phyloP scores from a whole-genome alignment of 1,140 invertebrate species.

The Anagrus nilaparvatae region DNA sequence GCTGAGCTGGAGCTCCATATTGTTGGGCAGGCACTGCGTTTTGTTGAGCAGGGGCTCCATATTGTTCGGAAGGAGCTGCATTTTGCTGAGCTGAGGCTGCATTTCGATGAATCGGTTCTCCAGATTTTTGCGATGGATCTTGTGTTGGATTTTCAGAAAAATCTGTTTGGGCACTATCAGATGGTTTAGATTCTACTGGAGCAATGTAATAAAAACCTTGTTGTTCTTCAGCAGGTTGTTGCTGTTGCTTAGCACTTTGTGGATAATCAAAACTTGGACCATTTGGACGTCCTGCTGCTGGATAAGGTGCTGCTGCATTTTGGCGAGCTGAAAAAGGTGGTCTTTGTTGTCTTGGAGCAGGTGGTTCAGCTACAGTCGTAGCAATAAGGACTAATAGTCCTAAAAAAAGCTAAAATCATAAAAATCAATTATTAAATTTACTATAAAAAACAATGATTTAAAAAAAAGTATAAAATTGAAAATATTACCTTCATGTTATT shows the following conservation, averaged over 20 bases:
- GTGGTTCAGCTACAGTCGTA: constrained; percentile 30
- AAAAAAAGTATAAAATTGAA: no score
- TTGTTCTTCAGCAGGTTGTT: background rate
- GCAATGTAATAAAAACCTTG: no score
- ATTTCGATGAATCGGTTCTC: constrained; percentile 15
- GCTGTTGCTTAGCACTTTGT: background rate
- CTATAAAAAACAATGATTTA: no score
- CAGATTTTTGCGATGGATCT: constrained; percentile 17
- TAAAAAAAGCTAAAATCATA: constrained; percentile 25
- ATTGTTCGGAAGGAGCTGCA: no score
- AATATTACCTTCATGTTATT: no score
- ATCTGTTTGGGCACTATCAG: constrained; percentile 10
- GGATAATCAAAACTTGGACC: no score
- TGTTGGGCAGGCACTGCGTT: constrained; percentile 20
- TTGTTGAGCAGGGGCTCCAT: constrained; percentile 16
- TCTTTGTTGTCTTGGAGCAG: constrained; percentile 25
- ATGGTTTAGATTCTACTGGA: no score
- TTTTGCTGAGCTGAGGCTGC: constrained; percentile 17
- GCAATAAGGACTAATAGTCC: constrained; percentile 23
- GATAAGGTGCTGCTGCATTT: constrained; percentile 4
- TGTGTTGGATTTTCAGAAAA: constrained; percentile 7
- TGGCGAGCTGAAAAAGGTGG: constrained; percentile 12
- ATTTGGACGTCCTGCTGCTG: background rate
- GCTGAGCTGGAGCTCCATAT: constrained; percentile 15
- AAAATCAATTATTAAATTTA: no score